These are phyloP conservation scores for Andrena fulva DNA, from an alignment of 2,888 invertebrate genomes.

Conservation along the genomic window DNA sequence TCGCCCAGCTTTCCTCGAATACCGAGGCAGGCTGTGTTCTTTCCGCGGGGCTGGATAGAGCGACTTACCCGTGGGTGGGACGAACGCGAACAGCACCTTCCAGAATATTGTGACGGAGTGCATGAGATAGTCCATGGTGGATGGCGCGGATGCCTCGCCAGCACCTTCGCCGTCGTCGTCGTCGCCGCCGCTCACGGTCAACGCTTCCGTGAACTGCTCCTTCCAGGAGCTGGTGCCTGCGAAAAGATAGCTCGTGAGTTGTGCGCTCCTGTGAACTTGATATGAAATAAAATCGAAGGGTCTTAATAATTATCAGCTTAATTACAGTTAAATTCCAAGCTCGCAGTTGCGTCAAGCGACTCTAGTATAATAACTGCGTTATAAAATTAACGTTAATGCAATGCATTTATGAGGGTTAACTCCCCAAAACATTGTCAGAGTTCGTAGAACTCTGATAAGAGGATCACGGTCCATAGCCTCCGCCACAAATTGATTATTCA, in stretches of 20 bases:
- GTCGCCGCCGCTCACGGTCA: slow-evolving; percentile 96
- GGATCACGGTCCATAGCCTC: neutral
- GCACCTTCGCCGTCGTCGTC: slow-evolving; percentile 86
- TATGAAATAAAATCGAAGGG: too few species aligned
- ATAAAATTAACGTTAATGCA: too few species aligned
- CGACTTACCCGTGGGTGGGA: slow-evolving; percentile 96
- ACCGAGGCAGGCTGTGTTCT: slow-evolving; percentile 2
- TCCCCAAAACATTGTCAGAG: too few species aligned
- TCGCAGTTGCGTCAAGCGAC: too few species aligned
- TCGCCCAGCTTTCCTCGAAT: neutral
- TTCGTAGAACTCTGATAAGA: neutral
- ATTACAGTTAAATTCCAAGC: too few species aligned
- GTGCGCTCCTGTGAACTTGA: neutral
- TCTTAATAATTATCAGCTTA: too few species aligned
- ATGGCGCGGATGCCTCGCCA: slow-evolving; percentile 86
- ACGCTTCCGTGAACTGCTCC: slow-evolving; percentile 98
- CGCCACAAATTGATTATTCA: neutral
- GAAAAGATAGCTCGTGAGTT: neutral
- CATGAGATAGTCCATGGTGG: slow-evolving; percentile 96
- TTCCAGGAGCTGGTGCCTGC: slow-evolving; percentile 98
- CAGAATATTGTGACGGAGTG: slow-evolving; percentile 98
- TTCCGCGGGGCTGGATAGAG: neutral
- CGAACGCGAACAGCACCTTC: slow-evolving; percentile 98
- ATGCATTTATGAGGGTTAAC: too few species aligned
- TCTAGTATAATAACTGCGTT: too few species aligned